Conservation (phyloP, 2,113 vertebrate species). For the Genyomyrus donnyi region DNA sequence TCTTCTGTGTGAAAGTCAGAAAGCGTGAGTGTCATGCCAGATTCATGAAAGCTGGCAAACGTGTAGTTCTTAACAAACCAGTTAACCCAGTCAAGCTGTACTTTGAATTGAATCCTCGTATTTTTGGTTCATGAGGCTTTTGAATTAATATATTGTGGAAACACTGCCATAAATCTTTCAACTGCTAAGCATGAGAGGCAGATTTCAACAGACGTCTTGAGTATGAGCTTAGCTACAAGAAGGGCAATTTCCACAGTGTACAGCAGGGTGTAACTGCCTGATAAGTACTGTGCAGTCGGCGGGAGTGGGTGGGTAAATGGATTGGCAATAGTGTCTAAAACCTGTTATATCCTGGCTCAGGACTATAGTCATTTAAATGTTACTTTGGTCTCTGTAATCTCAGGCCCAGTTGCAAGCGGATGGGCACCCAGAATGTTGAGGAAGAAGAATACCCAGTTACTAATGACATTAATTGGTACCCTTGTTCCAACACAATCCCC, state of each 20-base stretch:
- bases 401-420: slow-evolving; percentile 28
- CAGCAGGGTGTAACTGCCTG: slow-evolving; percentile 34
- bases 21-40: no score
- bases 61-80: not conserved
- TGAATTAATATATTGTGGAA: not conserved
- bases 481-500: slow-evolving; percentile 12
- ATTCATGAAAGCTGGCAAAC: no score
- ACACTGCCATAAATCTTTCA: not conserved
- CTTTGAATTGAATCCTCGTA: not conserved
- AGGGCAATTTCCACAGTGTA: slow-evolving; percentile 50
- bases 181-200: not conserved
- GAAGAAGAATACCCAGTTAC: slow-evolving; percentile 21
- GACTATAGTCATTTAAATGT: slow-evolving; percentile 41
- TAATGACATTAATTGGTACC: slow-evolving; percentile 39
- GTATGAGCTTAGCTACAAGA: slow-evolving; percentile 27
- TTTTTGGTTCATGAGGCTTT: not conserved
- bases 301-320: slow-evolving; percentile 48
- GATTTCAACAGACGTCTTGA: not conserved
- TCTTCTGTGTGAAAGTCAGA: no score
- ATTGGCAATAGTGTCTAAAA: slow-evolving; percentile 45
- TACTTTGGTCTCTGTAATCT: slow-evolving; percentile 38
- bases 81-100: not conserved
- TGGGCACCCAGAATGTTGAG: slow-evolving; percentile 25
- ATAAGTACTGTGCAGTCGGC: slow-evolving; percentile 35
- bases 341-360: slow-evolving; percentile 45